These are phyloP conservation scores for Asbolus verrucosus DNA, from an alignment of 1,140 invertebrate genomes.

Conservation along the genomic window DNA sequence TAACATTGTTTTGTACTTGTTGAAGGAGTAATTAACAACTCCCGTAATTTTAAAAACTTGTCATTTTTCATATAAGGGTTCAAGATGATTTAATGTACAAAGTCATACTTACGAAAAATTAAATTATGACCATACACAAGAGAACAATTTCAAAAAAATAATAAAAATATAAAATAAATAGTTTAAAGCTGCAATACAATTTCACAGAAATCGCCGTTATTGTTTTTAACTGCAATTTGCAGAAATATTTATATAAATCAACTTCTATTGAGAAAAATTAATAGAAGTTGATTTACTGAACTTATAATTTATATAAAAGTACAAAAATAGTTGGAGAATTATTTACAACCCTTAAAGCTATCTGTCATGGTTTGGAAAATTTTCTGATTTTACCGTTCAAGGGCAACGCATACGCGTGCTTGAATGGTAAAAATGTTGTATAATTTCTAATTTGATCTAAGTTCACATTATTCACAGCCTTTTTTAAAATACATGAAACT, in stretches of 20 bases:
- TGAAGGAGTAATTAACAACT: neutral
- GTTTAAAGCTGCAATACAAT: slow-evolving; percentile 23
- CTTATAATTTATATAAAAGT: slow-evolving; percentile 23
- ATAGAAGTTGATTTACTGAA: slow-evolving; percentile 18
- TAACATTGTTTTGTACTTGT: slow-evolving; percentile 20
- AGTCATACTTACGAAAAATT: neutral
- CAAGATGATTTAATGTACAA: neutral
- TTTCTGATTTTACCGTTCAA: slow-evolving; percentile 9
- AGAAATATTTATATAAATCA: slow-evolving; percentile 10
- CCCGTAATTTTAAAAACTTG: neutral
- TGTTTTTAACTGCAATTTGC: neutral
- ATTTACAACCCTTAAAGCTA: slow-evolving; percentile 34
- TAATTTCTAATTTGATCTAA: slow-evolving; percentile 4
- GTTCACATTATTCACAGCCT: slow-evolving; percentile 29
- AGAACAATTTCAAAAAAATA: slow-evolving; percentile 22
- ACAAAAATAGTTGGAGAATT: slow-evolving; percentile 5
- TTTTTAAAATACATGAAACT: slow-evolving; percentile 30
- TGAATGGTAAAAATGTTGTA: slow-evolving; percentile 21
- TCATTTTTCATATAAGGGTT: neutral
- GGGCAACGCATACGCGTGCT: neutral
- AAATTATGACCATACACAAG: no score
- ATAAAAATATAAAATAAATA: slow-evolving; percentile 37
- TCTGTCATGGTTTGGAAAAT: neutral
- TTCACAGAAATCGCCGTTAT: neutral
- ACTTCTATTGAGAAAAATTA: neutral